Evolutionary conservation across 2,113 vertebrate species (phyloP), one percentile per base, ranked within the genome.

Genomic region (Opisthocomus hoazin): DNA sequence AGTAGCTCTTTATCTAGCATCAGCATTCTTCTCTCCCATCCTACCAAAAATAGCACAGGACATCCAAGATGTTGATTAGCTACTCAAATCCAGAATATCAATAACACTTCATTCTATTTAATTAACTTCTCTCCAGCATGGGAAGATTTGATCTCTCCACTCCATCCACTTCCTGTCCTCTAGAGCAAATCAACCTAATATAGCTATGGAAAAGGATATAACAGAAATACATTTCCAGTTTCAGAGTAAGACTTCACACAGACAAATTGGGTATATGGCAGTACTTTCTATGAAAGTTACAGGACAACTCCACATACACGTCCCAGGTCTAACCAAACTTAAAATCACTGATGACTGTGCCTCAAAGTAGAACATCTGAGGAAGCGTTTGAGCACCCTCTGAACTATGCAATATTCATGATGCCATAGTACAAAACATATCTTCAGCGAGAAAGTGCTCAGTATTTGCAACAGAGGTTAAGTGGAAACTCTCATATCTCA

Each of bases 221-320:
- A 85, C 11, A 36, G 16, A 91, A 68, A 53, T 30, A 37, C 3
- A 32, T 16, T 39, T 1, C 32, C 15, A 24, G 3, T 37, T 46
- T 84, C 57, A 75, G 32, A 71, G 5, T 37, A 60, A 53, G 27
- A 39, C 8, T 60, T 88, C 30, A 36, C 0, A 2, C 0, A 39
- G 34, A 53, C 2, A 1, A 64, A 53, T 2, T 18, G 13, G 34
- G 3, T 37, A 26, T 23, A 27, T 10, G 71, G 9, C 29, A 48
- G 10, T 17, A 74, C 3, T 9, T 27, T 22, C 50, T 36, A 3
- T 13, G 8, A 20, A 79, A 60, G 4, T 43, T 46, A 48, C 34
- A 68, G 9, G 18, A 56, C 50, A 92, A 77, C 5, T 34, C 24
- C 34, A 74, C 10, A 39, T 15, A 53, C 9, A 23, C 0, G 0